Evolutionary conservation across 1,140 invertebrate genomes (phyloP), one percentile per base, ranked within the genome.

Genomic region (Aporrectodea caliginosa): DNA sequence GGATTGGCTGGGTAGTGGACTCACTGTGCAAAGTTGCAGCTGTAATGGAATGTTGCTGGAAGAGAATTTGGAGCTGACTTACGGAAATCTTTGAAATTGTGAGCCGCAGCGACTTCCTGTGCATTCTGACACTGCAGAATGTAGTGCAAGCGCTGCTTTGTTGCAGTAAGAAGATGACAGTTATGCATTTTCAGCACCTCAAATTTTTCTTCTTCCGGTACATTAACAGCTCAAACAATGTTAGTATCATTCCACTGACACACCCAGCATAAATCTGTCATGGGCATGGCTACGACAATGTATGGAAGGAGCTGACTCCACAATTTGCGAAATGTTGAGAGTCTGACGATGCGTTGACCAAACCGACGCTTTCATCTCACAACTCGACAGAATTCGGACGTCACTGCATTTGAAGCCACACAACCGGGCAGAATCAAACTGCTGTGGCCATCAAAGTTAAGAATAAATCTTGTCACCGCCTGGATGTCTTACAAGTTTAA

Each of bases 21-120:
- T 34, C 82, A 80, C 70, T 82, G 83, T 0, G 82, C 82, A 82
- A 77, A 84, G 75, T 83, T 82, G 81, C 82, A 84, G 22, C 43
- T 58, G 43, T 75, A 75, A 27, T 75, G 73, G 31, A 33, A 32
- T 33, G 33, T 75, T 35, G 33, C 73, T 32, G 73, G 33, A 33
- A 33, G 29, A 75, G 33, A 75, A 16, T 22, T 22, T 35, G 73
- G 33, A 12, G 30, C 29, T 33, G 73, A 35, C 33, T 35, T 35
- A 33, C 27, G 73, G 22, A 58, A 58, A 58, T 58, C 22, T 12
- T 12, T 22, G 6, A 58, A 58, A 58, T 58, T 58, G 43, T 58
- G 6, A 22, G 43, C 6, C 6, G 6, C 6, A 58, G 6, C 43
- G 22, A 58, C 22, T 6, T 58, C 43, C 6, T 22, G 43, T 22